Evolutionary conservation across 2,888 invertebrate species (phyloP).

Genomic region (Chrysomela aeneicollis): DNA sequence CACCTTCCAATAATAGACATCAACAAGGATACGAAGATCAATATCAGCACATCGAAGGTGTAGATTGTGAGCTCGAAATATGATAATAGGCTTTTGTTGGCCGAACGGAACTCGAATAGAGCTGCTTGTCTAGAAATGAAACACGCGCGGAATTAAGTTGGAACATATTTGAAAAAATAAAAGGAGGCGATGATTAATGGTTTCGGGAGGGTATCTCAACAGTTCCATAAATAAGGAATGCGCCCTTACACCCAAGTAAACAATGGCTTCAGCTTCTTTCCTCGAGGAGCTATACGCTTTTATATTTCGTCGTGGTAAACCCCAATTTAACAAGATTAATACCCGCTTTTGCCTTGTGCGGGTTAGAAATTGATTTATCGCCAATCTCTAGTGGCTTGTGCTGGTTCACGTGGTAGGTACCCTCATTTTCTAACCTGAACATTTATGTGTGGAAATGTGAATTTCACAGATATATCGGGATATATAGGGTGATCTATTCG

Average conservation of each 20-base stretch:
- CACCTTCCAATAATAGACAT: conserved; percentile 35
- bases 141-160: conserved; percentile 11
- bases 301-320: conserved; percentile 34
- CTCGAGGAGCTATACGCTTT: conserved; percentile 30
- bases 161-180: conserved; percentile 16
- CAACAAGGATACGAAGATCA: conserved; percentile 22
- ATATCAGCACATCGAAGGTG: conserved; percentile 1
- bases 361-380: conserved; percentile 39
- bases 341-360: conserved; percentile 33
- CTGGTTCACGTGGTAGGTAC: conserved; percentile 31
- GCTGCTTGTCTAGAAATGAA: conserved; percentile 18
- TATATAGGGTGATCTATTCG: no score
- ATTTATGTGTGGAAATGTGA: conserved; percentile 7
- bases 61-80: no score
- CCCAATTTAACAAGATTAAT: conserved; percentile 39
- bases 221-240: conserved; percentile 21
- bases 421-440: conserved; percentile 25
- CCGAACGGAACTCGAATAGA: conserved; percentile 5
- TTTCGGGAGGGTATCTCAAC: conserved; percentile 20
- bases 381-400: not conserved
- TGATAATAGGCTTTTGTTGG: no score
- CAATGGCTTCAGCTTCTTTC: conserved; percentile 26
- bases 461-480: no score
- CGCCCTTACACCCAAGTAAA: conserved; percentile 31
- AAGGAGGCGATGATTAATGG: conserved; percentile 15